phyloP scores from a whole-genome alignment of 1,140 invertebrate species.

The Holotrichia oblita region DNA sequence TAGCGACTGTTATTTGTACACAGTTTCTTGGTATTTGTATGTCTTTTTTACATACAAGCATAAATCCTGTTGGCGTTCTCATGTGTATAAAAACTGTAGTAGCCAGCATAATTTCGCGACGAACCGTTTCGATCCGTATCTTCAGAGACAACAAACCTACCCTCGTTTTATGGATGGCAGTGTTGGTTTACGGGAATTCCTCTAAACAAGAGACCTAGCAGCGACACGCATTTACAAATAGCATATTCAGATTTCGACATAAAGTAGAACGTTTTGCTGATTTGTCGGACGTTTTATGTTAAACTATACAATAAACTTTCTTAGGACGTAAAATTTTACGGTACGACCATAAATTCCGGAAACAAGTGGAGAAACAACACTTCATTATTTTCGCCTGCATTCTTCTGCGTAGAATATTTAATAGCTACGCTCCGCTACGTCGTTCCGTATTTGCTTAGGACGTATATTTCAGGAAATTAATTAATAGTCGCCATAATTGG shows the following conservation, averaged over 20 bases:
- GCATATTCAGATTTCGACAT: constrained; percentile 32
- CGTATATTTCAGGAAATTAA: constrained; percentile 17
- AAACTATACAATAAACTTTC: constrained; percentile 30
- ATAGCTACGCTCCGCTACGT: neutral
- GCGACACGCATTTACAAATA: constrained; percentile 21
- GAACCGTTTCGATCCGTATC: neutral
- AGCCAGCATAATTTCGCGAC: neutral
- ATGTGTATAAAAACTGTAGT: neutral
- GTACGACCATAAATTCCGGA: constrained; percentile 26
- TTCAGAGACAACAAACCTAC: constrained; percentile 10
- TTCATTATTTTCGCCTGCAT: constrained; percentile 32
- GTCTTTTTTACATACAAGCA: neutral
- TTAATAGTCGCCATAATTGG: constrained; percentile 16
- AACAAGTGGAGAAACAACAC: constrained; percentile 31
- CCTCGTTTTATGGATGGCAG: constrained; percentile 6
- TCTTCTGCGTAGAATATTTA: constrained; percentile 29
- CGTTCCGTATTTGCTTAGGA: constrained; percentile 15
- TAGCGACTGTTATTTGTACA: too few species aligned
- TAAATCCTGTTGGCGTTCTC: neutral
- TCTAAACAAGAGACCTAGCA: neutral
- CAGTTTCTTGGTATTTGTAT: too few species aligned
- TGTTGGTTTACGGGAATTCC: neutral
- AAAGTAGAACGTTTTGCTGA: constrained; percentile 8
- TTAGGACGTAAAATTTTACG: constrained; percentile 26
- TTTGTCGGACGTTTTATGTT: constrained; percentile 29